Conservation (phyloP, 1,140 invertebrate genomes). For the Brachionus manjavacas region DNA sequence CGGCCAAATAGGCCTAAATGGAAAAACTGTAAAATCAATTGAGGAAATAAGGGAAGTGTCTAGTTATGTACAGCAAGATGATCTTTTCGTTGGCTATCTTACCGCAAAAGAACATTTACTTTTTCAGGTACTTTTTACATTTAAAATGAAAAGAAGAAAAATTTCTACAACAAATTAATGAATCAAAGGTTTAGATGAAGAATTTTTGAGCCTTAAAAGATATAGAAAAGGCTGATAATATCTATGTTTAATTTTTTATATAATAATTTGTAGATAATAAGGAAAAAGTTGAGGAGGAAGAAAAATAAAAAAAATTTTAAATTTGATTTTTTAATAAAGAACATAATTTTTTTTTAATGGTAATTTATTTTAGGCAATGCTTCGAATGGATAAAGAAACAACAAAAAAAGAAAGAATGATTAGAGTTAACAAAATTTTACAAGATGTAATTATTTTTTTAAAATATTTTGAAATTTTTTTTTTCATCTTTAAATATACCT, state of each 20-base stretch:
- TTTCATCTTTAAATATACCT: neutral
- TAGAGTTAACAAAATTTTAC: constrained; percentile 81
- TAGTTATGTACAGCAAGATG: constrained; percentile 86
- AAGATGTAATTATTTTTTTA: constrained; percentile 59
- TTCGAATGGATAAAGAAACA: constrained; percentile 77
- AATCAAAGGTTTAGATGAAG: too few relatives aligned
- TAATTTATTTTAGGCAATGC: neutral
- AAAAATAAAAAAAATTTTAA: too few relatives aligned
- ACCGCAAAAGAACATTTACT: constrained; percentile 62
- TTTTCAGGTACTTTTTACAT: constrained; percentile 52
- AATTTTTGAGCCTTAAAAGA: too few relatives aligned
- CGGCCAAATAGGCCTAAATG: constrained; percentile 63
- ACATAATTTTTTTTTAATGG: neutral
- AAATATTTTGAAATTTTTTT: neutral
- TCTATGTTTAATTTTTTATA: too few relatives aligned
- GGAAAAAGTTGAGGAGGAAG: too few relatives aligned
- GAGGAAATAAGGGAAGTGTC: constrained; percentile 61
- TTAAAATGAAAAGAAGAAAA: neutral
- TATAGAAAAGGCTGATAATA: too few relatives aligned
- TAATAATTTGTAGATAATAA: too few relatives aligned
- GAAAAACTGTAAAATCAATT: constrained; percentile 45
- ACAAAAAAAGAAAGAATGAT: constrained; percentile 70
- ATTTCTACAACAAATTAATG: too few relatives aligned
- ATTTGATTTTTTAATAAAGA: neutral
- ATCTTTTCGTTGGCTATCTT: constrained; percentile 60